Conservation (phyloP, 2,888 invertebrate species). For the Caenorhabditis sinica region DNA sequence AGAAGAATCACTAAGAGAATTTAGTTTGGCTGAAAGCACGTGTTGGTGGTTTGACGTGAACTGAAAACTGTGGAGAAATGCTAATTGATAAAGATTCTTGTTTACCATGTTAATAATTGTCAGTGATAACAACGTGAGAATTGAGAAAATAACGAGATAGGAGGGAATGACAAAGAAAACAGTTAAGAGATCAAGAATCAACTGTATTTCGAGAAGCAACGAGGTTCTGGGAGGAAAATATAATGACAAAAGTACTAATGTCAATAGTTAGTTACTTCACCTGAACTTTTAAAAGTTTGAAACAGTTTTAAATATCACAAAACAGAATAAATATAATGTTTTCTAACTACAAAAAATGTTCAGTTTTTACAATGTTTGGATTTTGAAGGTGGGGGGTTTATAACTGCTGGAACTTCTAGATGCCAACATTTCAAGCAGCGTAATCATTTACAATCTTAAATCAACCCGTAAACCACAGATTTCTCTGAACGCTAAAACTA, state of each 20-base stretch:
- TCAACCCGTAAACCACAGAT: too few relatives aligned
- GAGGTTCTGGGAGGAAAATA: not conserved
- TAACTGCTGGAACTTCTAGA: too few relatives aligned
- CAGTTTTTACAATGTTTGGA: too few relatives aligned
- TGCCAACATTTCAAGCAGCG: too few relatives aligned
- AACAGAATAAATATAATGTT: too few relatives aligned
- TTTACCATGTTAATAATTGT: slow-evolving; percentile 10
- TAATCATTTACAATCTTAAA: too few relatives aligned
- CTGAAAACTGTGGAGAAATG: not conserved
- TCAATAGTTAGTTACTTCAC: not conserved
- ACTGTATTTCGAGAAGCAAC: not conserved
- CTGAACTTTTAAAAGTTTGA: too few relatives aligned
- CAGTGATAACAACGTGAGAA: slow-evolving; percentile 6
- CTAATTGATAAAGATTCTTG: slow-evolving; percentile 15
- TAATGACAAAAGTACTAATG: not conserved
- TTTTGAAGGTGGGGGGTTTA: too few relatives aligned
- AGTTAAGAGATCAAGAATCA: not conserved
- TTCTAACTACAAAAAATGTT: too few relatives aligned
- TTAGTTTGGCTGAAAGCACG: not conserved
- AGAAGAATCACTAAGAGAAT: not conserved
- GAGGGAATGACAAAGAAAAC: not conserved
- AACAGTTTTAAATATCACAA: too few relatives aligned
- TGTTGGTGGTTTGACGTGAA: not conserved
- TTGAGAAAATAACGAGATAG: not conserved
- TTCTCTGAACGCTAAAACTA: too few relatives aligned